Conservation (phyloP, 2,113 vertebrate species). For the Epinephelus cyanopodus region DNA sequence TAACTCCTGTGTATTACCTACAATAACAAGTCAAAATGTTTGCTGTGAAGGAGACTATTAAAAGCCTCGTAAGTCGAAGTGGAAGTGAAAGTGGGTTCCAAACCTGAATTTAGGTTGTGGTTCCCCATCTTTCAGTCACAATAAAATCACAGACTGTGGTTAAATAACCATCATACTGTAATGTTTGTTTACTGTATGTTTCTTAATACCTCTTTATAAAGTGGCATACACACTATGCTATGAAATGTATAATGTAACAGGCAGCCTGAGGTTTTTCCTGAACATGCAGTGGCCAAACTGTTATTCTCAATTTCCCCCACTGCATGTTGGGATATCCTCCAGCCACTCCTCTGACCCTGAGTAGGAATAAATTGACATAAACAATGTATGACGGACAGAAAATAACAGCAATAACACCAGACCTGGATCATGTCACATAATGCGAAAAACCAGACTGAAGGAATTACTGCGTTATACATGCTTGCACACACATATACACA, state of each 20-base stretch:
- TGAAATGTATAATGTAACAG: not conserved
- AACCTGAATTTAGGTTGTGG: not conserved
- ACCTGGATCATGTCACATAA: constrained; percentile 18
- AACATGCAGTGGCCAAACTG: not conserved
- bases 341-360: not conserved
- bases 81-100: not conserved
- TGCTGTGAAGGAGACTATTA: not conserved
- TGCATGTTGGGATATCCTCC: constrained; percentile 2
- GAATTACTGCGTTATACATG: not conserved
- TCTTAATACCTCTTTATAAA: not conserved
- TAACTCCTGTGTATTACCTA: not conserved
- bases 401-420: constrained; percentile 3
- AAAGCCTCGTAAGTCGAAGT: not conserved
- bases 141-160: not conserved
- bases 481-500: not conserved
- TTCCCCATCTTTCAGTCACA: not conserved
- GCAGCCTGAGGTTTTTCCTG: not conserved
- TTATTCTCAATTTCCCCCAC: not conserved
- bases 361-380: not conserved
- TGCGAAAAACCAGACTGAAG: constrained; percentile 10
- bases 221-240: not conserved
- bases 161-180: not conserved
- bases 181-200: not conserved
- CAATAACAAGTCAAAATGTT: not conserved
- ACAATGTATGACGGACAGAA: constrained; percentile 10